Base-by-base conservation (phyloP, 2,113 vertebrate species). In the Gobio gobio region DNA sequence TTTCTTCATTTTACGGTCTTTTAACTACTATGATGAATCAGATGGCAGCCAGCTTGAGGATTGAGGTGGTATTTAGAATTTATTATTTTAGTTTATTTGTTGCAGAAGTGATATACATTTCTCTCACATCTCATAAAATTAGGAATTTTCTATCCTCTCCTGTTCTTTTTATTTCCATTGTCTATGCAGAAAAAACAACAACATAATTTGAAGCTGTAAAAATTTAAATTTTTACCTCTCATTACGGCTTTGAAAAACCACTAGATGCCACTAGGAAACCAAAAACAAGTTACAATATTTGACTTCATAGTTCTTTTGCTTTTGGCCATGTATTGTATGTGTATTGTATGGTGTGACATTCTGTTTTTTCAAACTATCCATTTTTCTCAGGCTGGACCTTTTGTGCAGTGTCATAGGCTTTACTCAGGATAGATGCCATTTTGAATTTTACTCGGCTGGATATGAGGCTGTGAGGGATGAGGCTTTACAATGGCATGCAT, bases 1-100 rank as follows among this genome's bases (percentile, higher is more conserved):
- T 85, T 83, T 49, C 72, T 78, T 81, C 40, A 81, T 84, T 81
- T 82, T 81, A 82, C 22, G 61, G 40, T 66, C n/a, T 78, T 66
- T 78, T 87, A 82, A 73, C 12, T 68, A 63, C n/a, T 47, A 12
- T 43, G 59, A 86, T 86, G 13, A 56, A 81, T 86, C 47, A 22
- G 45, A 63, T 72, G 26, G 59, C 43, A 13, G 64, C 14, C 45
- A 66, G 24, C 18, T 29, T 66, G 54, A 78, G 10, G 51, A 12
- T 43, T 40, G 58, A 24, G 40, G n/a, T 14, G 1, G 7, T 64
- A 14, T 22, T 59, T 13, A 18, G 6, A 45, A 3, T 40, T 43
- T 78, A 40, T 59, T 78, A 40, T 16, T 49, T 7, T 47, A 47
- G 1, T 45, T 74, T 9, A 3, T 24, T 74, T 74, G 12, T 43